These are phyloP conservation scores for Halesus radiatus DNA, from an alignment of 1,140 invertebrate genomes.

Conservation along the genomic window DNA sequence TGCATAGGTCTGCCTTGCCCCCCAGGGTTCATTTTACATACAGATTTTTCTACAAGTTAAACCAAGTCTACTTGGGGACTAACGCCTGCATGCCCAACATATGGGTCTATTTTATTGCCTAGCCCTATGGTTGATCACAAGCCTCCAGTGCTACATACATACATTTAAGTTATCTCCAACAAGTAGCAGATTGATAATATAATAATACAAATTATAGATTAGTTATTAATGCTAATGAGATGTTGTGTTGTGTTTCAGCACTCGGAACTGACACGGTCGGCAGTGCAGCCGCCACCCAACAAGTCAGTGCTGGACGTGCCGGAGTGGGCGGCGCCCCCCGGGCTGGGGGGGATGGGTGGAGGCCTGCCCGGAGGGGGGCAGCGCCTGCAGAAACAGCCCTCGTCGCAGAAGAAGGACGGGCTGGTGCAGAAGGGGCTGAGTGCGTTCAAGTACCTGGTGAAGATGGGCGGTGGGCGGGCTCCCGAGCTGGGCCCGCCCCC, in stretches of 20 bases:
- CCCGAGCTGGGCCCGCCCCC: conserved; percentile 50
- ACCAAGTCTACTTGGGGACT: too few relatives aligned
- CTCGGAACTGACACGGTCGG: conserved; percentile 70
- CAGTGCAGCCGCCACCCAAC: conserved; percentile 69
- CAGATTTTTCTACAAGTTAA: too few relatives aligned
- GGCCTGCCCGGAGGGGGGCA: neutral
- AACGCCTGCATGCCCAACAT: too few relatives aligned
- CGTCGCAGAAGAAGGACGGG: conserved; percentile 64
- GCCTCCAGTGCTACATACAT: too few relatives aligned
- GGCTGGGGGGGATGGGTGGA: neutral
- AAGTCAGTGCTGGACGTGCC: conserved; percentile 71
- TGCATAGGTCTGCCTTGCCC: too few relatives aligned
- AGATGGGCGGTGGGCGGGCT: conserved; percentile 56
- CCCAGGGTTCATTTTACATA: too few relatives aligned
- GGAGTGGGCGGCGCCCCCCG: conserved; percentile 64
- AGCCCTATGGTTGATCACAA: too few relatives aligned
- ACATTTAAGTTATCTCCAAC: too few relatives aligned
- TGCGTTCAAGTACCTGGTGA: conserved; percentile 57
- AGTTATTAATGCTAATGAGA: too few relatives aligned
- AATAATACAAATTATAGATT: too few relatives aligned
- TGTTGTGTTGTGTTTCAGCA: conserved; percentile 61
- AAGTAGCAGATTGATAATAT: too few relatives aligned
- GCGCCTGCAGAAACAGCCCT: conserved; percentile 40
- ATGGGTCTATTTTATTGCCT: too few relatives aligned
- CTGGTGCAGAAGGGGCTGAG: conserved; percentile 66